These are phyloP conservation scores for Orthonevra nobilis DNA, from an alignment of 2,888 invertebrate species.

Conservation along the genomic window DNA sequence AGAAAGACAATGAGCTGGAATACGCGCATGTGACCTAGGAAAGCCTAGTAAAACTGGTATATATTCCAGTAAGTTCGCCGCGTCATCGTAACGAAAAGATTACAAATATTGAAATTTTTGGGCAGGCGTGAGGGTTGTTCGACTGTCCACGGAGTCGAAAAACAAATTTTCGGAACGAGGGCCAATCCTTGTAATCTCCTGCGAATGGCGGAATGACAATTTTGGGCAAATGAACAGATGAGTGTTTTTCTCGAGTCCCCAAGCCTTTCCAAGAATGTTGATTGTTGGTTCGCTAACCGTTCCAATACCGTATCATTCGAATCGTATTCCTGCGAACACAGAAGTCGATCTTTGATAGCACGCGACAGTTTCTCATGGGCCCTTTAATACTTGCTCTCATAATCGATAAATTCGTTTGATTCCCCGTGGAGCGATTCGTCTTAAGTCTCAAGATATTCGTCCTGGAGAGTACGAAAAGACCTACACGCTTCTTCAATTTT, in stretches of 20 bases:
- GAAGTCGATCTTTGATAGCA: neutral
- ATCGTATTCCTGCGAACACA: neutral
- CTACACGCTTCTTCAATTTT: neutral
- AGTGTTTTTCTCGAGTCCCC: neutral
- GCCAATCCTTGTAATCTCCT: constrained; percentile 63
- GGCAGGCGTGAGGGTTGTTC: constrained; percentile 24
- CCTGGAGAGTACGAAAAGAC: neutral
- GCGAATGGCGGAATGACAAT: constrained; percentile 50
- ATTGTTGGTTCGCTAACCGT: constrained; percentile 6
- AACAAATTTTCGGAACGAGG: constrained; percentile 63
- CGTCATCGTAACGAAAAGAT: constrained; percentile 42
- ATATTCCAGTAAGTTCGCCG: constrained; percentile 51
- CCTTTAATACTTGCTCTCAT: neutral
- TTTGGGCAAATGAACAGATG: constrained; percentile 19
- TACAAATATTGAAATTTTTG: constrained; percentile 63
- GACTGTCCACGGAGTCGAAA: constrained; percentile 50
- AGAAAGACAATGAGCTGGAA: constrained; percentile 1
- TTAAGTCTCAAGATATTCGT: neutral
- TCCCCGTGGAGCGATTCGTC: neutral
- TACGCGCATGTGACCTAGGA: neutral
- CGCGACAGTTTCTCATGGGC: neutral
- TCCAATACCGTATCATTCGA: neutral
- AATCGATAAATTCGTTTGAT: neutral
- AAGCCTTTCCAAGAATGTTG: neutral
- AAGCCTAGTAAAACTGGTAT: constrained; percentile 38